Base-by-base conservation (phyloP, 2,113 vertebrate species). In the Benitochromis conjunctus region DNA sequence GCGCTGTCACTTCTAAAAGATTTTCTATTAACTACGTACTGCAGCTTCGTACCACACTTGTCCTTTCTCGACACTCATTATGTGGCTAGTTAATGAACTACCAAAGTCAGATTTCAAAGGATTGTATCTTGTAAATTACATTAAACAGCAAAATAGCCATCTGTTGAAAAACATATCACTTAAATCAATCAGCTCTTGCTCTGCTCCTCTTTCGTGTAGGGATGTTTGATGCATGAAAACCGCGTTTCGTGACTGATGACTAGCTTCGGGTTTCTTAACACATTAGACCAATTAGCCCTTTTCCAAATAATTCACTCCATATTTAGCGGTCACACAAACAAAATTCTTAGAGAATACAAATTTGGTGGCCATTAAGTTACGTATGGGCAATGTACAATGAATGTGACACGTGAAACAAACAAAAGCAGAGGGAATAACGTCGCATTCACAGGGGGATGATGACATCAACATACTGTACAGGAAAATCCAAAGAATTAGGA, bases 21-120 rank as follows among this genome's bases (percentile, higher is more conserved):
- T 87, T 89, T 91, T 79, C 81, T 88, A 90, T 94, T 93, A 79
- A 90, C 64, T 66, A 83, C 38, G 55, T 62, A 43, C 76, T 81
- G 84, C 80, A 80, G 85, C 71, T 87, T 89, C 53, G 53, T 46
- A 84, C 38, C 57, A 71, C 51, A 83, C 84, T 80, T 82, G 74
- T 92, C 48, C 82, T 64, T 86, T 79, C 78, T 86, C 71, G 66
- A 90, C 79, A 82, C 71, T 88, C 87, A 60, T 86, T 83, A 91
- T 66, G 80, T 88, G 86, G 85, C 64, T 80, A 86, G 58, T 88
- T 91, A 87, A 91, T 88, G 55, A 89, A 87, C 69, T 82, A 41
- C 58, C 62, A 86, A 82, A 94, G 85, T 69, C 51, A 74, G 31
- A 78, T 84, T 92, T 88, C 58, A 89, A 83, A 82, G 24, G 58